Conservation (phyloP, 2,888 invertebrate species). For the Leptinotarsa juncta region DNA sequence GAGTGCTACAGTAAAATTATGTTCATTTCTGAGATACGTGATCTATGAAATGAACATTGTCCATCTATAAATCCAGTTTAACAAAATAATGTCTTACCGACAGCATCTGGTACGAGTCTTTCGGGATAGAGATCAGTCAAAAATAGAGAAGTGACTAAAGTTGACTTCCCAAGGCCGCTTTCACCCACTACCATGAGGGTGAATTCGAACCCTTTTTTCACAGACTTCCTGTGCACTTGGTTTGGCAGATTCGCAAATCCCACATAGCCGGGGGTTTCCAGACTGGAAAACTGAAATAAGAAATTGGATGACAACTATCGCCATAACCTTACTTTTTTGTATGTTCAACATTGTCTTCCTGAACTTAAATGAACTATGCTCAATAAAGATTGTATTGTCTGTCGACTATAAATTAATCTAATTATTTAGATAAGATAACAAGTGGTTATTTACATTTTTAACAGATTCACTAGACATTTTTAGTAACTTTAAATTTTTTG, state of each 20-base stretch:
- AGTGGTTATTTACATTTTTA: slow-evolving; percentile 70
- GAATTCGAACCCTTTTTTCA: slow-evolving; percentile 98
- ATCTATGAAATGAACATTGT: no score
- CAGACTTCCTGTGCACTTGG: slow-evolving; percentile 96
- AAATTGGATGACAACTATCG: slow-evolving; percentile 30
- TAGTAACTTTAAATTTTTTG: slow-evolving; percentile 20
- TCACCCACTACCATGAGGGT: slow-evolving; percentile 92
- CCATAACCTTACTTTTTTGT: slow-evolving; percentile 12
- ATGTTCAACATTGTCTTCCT: neutral
- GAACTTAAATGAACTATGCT: neutral
- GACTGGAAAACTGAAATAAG: slow-evolving; percentile 78
- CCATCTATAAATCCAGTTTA: neutral
- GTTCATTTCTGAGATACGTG: no score
- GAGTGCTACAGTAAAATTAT: no score
- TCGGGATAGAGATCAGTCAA: slow-evolving; percentile 95
- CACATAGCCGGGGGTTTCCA: slow-evolving; percentile 90
- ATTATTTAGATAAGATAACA: slow-evolving; percentile 9
- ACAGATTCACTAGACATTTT: slow-evolving; percentile 72
- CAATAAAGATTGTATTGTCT: neutral
- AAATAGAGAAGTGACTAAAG: slow-evolving; percentile 94
- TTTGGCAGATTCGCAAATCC: slow-evolving; percentile 96
- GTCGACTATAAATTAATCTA: neutral
- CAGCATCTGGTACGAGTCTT: slow-evolving; percentile 87
- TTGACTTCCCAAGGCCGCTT: slow-evolving; percentile 94
- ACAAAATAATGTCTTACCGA: slow-evolving; percentile 71